Conservation (phyloP, 2,797 vertebrate species). For the Eptatretus atami region DNA sequence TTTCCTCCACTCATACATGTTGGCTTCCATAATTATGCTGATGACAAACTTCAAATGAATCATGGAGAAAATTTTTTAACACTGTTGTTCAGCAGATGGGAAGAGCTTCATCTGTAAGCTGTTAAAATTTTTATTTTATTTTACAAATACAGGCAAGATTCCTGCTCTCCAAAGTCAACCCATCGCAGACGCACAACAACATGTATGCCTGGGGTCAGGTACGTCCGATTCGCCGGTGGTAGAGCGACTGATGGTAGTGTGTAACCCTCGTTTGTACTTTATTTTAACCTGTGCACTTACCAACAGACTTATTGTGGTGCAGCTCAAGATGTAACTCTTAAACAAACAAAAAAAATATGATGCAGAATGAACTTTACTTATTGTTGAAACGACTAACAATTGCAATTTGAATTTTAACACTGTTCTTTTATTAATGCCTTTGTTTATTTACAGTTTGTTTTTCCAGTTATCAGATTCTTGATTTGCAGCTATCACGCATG, state of each 20-base stretch:
- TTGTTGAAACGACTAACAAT: neutral
- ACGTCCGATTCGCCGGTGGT: constrained; percentile 10
- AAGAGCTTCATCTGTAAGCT: too few species aligned
- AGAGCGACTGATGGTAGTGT: too few species aligned
- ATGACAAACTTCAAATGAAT: too few species aligned
- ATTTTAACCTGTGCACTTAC: constrained; percentile 6
- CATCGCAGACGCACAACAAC: constrained; percentile 93
- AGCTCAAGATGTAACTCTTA: too few species aligned
- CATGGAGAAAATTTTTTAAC: too few species aligned
- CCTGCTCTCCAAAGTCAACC: constrained; percentile 88
- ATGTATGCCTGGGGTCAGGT: constrained; percentile 82
- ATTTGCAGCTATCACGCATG: neutral
- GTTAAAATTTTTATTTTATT: neutral
- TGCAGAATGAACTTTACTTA: too few species aligned
- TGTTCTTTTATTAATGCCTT: too few species aligned
- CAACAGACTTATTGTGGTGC: too few species aligned
- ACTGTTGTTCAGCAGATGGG: too few species aligned
- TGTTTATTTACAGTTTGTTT: neutral
- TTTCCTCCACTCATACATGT: too few species aligned
- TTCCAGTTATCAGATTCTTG: neutral
- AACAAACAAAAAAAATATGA: too few species aligned
- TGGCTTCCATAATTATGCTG: too few species aligned
- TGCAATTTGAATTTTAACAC: constrained; percentile 5
- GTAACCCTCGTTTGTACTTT: neutral
- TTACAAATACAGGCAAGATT: constrained; percentile 39